Evolutionary conservation across 1,140 invertebrate species (phyloP).

Genomic region (Hetaerina americana): DNA sequence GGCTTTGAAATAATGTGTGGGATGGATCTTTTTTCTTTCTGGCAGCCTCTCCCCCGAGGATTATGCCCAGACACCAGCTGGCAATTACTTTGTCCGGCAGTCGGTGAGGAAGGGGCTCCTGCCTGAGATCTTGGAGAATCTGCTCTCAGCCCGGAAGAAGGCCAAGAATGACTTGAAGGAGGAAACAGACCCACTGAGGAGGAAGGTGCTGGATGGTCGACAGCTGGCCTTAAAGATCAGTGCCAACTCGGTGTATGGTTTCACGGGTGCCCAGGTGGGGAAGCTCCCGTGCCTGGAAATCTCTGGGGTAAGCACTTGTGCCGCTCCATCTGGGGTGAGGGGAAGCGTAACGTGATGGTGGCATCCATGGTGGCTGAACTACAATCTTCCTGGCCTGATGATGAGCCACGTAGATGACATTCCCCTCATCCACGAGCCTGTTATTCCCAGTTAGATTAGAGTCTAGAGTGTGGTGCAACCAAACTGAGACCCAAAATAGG

Average conservation of each 20-base stretch:
- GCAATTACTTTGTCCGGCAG: constrained; percentile 84
- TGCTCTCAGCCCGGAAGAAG: constrained; percentile 83
- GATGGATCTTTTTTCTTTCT: constrained; percentile 15
- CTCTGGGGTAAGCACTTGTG: constrained; percentile 52
- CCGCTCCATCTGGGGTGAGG: neutral
- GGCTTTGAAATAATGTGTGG: too few relatives aligned
- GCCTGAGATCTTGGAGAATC: constrained; percentile 91
- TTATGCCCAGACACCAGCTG: constrained; percentile 80
- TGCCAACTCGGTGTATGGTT: constrained; percentile 99
- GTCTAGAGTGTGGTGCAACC: too few relatives aligned
- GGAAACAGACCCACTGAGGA: constrained; percentile 87
- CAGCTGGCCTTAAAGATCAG: constrained; percentile 97
- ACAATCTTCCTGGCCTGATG: too few relatives aligned
- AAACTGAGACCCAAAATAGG: too few relatives aligned
- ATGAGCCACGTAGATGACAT: too few relatives aligned
- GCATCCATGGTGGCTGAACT: too few relatives aligned
- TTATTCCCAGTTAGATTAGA: too few relatives aligned
- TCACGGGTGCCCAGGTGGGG: constrained; percentile 97
- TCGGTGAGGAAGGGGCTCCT: constrained; percentile 73
- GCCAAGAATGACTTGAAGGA: constrained; percentile 82
- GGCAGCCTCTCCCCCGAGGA: constrained; percentile 48
- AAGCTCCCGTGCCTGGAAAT: constrained; percentile 98
- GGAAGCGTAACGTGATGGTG: too few relatives aligned
- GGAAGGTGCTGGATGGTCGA: constrained; percentile 89
- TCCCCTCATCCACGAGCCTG: too few relatives aligned